Evolutionary conservation across 2,797 vertebrate species (phyloP).

Genomic region (Dermochelys coriacea): DNA sequence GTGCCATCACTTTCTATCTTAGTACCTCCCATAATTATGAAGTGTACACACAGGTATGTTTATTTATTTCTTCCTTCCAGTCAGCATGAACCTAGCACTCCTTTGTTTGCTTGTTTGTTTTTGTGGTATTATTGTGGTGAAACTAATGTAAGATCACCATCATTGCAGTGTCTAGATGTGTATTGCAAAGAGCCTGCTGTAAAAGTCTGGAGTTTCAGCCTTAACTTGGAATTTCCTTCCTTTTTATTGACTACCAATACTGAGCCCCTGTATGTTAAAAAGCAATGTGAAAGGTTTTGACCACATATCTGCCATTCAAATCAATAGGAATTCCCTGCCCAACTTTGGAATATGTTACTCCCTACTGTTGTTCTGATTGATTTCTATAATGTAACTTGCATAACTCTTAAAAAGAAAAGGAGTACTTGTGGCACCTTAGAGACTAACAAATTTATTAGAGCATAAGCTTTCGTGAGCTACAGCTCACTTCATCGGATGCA

Average conservation of each 20-base stretch:
- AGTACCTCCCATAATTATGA: background rate
- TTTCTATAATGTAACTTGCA: background rate
- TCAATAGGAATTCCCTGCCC: background rate
- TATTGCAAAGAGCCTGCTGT: background rate
- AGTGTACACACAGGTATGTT: background rate
- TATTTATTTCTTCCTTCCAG: background rate
- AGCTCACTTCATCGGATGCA: too few relatives aligned
- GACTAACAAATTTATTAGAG: too few relatives aligned
- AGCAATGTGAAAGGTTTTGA: background rate
- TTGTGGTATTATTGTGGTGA: background rate
- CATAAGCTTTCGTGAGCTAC: too few relatives aligned
- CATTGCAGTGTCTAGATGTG: background rate
- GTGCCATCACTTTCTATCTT: background rate
- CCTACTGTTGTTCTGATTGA: background rate
- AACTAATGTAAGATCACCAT: background rate
- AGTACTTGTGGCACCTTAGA: too few relatives aligned
- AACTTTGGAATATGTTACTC: background rate
- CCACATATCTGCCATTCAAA: background rate
- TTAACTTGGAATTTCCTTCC: background rate
- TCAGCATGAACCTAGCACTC: background rate
- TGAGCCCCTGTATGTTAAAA: background rate
- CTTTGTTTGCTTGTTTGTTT: background rate
- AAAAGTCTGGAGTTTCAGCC: background rate
- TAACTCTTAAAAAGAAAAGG: too few relatives aligned
- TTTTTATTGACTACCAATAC: background rate